phyloP scores from a whole-genome alignment of 2,113 vertebrate species.

The Cinclus mexicanus region DNA sequence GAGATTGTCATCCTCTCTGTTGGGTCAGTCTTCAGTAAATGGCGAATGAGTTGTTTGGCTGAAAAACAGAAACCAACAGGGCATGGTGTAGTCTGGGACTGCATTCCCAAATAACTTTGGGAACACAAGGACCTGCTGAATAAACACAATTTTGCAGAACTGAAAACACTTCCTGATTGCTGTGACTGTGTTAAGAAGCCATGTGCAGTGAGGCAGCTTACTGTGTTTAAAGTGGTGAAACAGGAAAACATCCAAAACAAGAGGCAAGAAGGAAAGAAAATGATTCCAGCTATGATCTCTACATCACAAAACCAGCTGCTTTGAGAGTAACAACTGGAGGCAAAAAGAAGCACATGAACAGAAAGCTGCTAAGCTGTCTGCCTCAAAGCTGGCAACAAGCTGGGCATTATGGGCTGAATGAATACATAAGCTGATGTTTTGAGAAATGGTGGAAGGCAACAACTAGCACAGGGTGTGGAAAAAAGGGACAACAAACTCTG shows the following conservation, averaged over 20 bases:
- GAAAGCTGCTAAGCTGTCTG: not conserved
- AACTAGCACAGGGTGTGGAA: not conserved
- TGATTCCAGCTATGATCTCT: not conserved
- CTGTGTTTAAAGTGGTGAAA: not conserved
- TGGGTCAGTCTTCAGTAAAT: slow-evolving; percentile 94
- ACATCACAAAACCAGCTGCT: not conserved
- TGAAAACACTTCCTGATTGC: not conserved
- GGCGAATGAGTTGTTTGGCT: slow-evolving; percentile 94
- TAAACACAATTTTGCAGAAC: not conserved
- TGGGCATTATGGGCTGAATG: not conserved
- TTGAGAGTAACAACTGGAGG: not conserved
- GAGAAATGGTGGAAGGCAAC: not conserved
- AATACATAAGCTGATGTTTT: not conserved
- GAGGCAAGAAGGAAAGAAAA: not conserved
- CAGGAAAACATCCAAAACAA: not conserved
- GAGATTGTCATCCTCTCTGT: slow-evolving; percentile 94
- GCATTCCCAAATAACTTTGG: not conserved
- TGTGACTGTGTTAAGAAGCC: not conserved
- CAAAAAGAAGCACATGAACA: not conserved
- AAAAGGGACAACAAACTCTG: not conserved
- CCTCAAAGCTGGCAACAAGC: not conserved
- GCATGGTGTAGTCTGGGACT: not conserved
- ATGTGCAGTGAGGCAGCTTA: not conserved
- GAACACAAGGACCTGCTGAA: not conserved
- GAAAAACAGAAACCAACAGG: slow-evolving; percentile 11